phyloP scores from a whole-genome alignment of 2,797 vertebrate genomes.

The Cyprinodon diabolis region DNA sequence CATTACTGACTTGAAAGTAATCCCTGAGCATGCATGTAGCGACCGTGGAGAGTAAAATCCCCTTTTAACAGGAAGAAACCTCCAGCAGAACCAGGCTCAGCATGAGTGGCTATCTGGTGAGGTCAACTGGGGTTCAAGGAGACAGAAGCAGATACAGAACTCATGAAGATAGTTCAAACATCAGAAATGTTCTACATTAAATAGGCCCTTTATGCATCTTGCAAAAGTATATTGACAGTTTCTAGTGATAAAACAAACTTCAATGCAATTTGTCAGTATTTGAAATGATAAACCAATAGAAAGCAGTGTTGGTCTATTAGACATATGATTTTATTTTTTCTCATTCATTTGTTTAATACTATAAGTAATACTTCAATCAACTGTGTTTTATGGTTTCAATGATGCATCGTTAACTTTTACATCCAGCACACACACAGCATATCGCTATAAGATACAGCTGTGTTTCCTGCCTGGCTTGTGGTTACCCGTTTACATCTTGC shows the following conservation, averaged over 20 bases:
- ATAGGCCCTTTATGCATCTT: not conserved
- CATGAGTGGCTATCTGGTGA: no score
- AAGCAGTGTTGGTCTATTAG: not conserved
- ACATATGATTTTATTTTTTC: not conserved
- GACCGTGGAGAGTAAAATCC: no score
- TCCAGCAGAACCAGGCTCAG: no score
- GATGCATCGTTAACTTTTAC: not conserved
- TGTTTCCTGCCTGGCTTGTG: not conserved
- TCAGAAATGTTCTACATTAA: no score
- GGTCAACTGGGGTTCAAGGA: no score
- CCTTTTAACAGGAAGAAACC: no score
- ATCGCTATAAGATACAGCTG: not conserved
- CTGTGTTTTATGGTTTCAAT: not conserved
- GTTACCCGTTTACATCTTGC: not conserved
- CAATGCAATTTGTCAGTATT: not conserved
- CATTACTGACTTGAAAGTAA: no score
- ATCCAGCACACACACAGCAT: not conserved
- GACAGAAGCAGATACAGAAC: no score
- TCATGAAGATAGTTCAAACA: no score
- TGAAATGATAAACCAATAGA: not conserved
- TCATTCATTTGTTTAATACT: not conserved
- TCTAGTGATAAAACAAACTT: not conserved
- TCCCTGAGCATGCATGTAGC: no score
- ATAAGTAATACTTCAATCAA: not conserved
- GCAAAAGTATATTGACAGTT: not conserved